These are phyloP conservation scores for Eupithecia subumbrata DNA, from an alignment of 2,888 invertebrate species.

Conservation along the genomic window DNA sequence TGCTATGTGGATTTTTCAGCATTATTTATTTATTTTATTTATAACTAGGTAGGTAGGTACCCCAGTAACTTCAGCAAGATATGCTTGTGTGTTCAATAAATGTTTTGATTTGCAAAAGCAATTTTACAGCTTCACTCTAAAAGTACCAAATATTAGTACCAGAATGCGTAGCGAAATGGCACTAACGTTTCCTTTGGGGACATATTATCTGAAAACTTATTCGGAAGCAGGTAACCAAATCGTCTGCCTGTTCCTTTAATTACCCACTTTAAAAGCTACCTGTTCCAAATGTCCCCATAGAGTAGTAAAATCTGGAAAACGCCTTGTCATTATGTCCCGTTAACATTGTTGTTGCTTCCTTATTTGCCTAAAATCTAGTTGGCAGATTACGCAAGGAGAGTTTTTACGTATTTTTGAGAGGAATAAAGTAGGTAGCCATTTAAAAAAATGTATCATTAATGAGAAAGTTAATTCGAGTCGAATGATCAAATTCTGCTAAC, in stretches of 20 bases:
- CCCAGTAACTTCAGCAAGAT: not conserved
- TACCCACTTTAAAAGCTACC: slow-evolving; percentile 30
- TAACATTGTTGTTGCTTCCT: slow-evolving; percentile 10
- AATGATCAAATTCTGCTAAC: not conserved
- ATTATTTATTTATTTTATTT: too few species aligned
- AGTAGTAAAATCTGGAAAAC: slow-evolving; percentile 24
- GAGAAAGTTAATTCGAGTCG: not conserved
- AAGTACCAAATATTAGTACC: slow-evolving; percentile 49
- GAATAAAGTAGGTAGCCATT: not conserved
- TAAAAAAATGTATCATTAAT: not conserved
- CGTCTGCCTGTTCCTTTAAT: slow-evolving; percentile 40
- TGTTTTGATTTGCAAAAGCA: not conserved
- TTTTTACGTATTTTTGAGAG: not conserved
- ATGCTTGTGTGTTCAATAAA: not conserved
- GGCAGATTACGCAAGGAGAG: not conserved
- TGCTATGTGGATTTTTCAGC: too few species aligned
- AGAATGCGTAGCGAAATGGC: slow-evolving; percentile 56
- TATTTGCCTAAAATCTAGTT: slow-evolving; percentile 5
- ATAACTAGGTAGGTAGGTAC: not conserved
- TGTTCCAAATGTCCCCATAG: slow-evolving; percentile 26
- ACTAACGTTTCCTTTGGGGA: slow-evolving; percentile 55
- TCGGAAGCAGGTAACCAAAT: slow-evolving; percentile 51
- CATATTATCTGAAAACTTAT: slow-evolving; percentile 56
- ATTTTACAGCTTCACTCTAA: slow-evolving; percentile 28
- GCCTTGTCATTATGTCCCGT: slow-evolving; percentile 8